Base-by-base conservation (phyloP, 2,888 invertebrate species). In the Sinopyrophorus schimmeli region DNA sequence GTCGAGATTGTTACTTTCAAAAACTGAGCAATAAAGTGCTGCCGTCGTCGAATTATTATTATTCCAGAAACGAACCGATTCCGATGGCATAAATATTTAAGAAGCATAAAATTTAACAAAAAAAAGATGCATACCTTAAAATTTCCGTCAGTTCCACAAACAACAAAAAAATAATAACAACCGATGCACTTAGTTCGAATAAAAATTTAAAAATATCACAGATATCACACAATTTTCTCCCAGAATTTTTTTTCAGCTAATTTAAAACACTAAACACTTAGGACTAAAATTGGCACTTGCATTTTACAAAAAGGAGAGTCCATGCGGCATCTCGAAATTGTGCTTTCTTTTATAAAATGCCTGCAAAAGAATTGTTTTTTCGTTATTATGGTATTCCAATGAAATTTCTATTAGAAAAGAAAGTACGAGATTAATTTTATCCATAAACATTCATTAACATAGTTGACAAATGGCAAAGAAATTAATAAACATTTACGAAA, bases 1-100 rank as follows among this genome's bases (percentile, higher is more conserved):
- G 46, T 26, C 34, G 32, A n/a, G n/a, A n/a, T n/a, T 42, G 30
- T 40, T 50, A 57, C 57, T 57, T 57, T 57, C 57, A 57, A 57
- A n/a, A 57, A 41, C 34, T 18, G 44, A 39, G 37, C 37, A 50
- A 50, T 34, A 50, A 24, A 30, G 21, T 30, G n/a, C n/a, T n/a
- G n/a, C n/a, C n/a, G n/a, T n/a, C n/a, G n/a, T n/a, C n/a, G n/a
- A n/a, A n/a, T n/a, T n/a, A n/a, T n/a, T n/a, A n/a, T n/a, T n/a
- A n/a, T n/a, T n/a, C n/a, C n/a, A n/a, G n/a, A n/a, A n/a, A n/a
- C n/a, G n/a, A n/a, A n/a, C n/a, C n/a, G n/a, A n/a, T n/a, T n/a
- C n/a, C n/a, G n/a, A n/a, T n/a, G n/a, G n/a, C n/a, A n/a, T n/a
- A n/a, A n/a, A n/a, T n/a, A n/a, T n/a, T n/a, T n/a, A n/a, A n/a